Evolutionary conservation across 2,113 vertebrate species (phyloP).

Genomic region (Macroglossus sobrinus): DNA sequence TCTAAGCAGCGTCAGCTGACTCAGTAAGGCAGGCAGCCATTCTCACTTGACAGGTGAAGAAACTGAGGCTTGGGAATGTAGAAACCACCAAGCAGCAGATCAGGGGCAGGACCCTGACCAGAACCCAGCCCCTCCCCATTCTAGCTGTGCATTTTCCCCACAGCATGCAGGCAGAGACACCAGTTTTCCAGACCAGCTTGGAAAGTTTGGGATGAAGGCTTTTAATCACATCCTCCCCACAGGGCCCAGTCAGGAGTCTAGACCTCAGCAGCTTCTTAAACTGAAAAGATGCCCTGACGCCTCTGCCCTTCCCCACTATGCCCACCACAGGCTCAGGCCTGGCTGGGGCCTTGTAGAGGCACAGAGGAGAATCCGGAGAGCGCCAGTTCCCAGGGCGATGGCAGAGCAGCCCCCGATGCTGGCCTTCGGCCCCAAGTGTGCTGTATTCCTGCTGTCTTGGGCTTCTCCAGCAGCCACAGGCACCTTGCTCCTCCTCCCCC

Average conservation of each 20-base stretch:
- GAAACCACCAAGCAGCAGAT: background rate
- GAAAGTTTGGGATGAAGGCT: background rate
- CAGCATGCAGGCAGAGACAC: background rate
- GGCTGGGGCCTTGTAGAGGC: background rate
- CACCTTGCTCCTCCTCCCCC: background rate
- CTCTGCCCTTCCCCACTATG: background rate
- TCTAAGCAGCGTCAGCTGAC: background rate
- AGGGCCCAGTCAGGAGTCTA: background rate
- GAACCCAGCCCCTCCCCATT: background rate
- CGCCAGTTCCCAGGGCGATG: background rate
- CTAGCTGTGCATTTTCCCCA: background rate
- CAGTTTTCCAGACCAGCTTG: background rate
- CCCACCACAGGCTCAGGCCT: background rate
- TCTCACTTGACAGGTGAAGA: background rate
- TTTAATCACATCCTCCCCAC: background rate
- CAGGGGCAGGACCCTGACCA: background rate
- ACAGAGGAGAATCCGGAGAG: background rate
- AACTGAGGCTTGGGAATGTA: background rate
- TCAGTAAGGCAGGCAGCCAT: background rate
- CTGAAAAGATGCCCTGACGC: background rate
- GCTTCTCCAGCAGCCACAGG: background rate
- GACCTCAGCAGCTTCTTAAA: background rate
- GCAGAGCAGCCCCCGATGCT: background rate
- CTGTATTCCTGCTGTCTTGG: background rate
- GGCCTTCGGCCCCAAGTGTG: background rate